A percentile compares a stretch with the other conserved stretches of the same genome.
Evolutionary conservation across 2,888 invertebrate genomes (phyloP).

Genomic region (Lepidochitona cinerea): DNA sequence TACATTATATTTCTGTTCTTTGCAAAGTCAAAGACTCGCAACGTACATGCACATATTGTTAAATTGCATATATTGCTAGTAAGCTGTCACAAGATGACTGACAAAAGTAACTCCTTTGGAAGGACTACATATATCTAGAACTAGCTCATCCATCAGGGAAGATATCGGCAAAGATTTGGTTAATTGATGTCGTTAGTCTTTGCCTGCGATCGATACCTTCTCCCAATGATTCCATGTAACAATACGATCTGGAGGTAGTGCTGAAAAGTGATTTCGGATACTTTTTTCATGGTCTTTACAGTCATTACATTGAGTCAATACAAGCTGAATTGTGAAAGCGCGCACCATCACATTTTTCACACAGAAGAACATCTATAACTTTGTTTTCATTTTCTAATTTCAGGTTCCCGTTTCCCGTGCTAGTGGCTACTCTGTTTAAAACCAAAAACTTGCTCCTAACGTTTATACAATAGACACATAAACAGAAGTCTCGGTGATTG

Average conservation of each 20-base stretch:
- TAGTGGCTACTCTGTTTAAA: not conserved
- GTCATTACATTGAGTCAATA: not conserved
- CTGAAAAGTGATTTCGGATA: not conserved
- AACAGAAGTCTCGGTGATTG: not conserved
- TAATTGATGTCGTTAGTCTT: not conserved
- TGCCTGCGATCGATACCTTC: not conserved
- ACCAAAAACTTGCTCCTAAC: conserved; percentile 1
- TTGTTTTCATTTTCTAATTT: not conserved
- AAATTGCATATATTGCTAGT: conserved; percentile 35
- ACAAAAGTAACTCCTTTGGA: conserved; percentile 2
- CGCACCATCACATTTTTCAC: conserved; percentile 5
- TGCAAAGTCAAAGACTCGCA: conserved; percentile 76
- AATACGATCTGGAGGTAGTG: not conserved
- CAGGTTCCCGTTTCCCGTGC: not conserved
- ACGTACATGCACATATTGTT: conserved; percentile 4
- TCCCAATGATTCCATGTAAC: conserved; percentile 7
- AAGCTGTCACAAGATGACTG: conserved; percentile 10
- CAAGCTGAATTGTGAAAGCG: conserved; percentile 1
- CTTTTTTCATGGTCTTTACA: not conserved
- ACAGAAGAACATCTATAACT: not conserved
- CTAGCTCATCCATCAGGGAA: not conserved
- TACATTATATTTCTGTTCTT: conserved; percentile 30
- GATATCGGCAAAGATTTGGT: not conserved
- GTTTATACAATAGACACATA: conserved; percentile 6
- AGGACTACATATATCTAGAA: not conserved